Evolutionary conservation across 2,113 vertebrate species (phyloP).

Genomic region (Asarcornis scutulata): DNA sequence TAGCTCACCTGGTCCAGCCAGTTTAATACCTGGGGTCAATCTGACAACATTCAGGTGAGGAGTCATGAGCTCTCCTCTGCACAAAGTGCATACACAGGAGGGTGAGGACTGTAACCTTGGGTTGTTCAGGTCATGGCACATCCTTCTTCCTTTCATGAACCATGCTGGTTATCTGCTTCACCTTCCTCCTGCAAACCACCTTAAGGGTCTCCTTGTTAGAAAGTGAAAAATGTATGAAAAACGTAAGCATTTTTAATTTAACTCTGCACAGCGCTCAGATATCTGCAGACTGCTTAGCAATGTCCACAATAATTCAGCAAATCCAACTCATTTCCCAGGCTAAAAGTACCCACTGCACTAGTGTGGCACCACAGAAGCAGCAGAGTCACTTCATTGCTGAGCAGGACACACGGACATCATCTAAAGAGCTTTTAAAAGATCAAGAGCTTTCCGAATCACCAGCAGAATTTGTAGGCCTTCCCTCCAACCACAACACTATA

Average conservation of each 20-base stretch:
- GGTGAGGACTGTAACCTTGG: background rate
- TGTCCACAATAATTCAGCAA: background rate
- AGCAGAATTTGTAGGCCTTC: background rate
- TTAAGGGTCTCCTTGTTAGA: rapidly evolving
- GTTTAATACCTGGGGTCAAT: background rate
- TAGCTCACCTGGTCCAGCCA: background rate
- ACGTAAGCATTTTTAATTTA: background rate
- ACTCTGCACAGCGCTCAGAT: background rate
- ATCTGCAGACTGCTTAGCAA: background rate
- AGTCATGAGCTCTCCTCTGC: background rate
- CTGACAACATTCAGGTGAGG: background rate
- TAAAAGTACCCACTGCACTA: background rate
- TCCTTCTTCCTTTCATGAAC: background rate
- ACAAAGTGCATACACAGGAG: background rate
- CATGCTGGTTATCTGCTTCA: rapidly evolving
- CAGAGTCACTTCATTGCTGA: background rate
- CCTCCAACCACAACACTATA: background rate
- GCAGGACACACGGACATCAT: background rate
- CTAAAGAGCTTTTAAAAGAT: background rate
- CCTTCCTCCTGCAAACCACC: background rate
- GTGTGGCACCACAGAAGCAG: background rate
- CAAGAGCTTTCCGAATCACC: background rate
- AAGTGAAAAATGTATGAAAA: background rate
- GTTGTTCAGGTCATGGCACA: background rate
- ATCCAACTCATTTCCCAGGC: background rate